These are phyloP conservation scores for Panthera uncia DNA, from an alignment of 2,113 vertebrate species.

Conservation along the genomic window DNA sequence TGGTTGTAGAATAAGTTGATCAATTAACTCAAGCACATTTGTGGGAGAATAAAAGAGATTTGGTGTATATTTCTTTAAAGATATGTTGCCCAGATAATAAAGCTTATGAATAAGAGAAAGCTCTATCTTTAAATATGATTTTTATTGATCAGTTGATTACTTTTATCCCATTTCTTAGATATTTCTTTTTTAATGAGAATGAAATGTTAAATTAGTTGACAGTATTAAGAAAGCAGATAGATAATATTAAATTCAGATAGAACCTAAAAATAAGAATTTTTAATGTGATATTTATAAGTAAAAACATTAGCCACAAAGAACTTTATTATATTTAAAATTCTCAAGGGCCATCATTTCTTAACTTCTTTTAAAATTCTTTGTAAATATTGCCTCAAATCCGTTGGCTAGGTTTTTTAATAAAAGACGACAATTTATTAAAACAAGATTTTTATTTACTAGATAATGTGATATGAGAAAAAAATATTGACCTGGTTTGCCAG, in stretches of 20 bases:
- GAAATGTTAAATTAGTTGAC: conserved; percentile 14
- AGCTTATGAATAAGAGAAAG: background rate
- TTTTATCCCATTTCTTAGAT: background rate
- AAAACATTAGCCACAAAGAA: background rate
- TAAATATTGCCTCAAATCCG: background rate
- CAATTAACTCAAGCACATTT: background rate
- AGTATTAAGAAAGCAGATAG: background rate
- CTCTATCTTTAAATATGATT: background rate
- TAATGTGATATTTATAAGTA: background rate
- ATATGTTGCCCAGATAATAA: background rate
- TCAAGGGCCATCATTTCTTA: conserved; percentile 17
- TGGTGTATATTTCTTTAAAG: background rate
- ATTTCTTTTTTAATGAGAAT: background rate
- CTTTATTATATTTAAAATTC: conserved; percentile 22
- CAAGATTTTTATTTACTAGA: background rate
- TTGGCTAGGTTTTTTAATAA: background rate
- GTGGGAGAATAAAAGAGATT: background rate
- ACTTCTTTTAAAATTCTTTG: background rate
- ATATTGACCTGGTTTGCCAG: background rate
- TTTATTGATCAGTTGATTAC: background rate
- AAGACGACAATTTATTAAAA: background rate
- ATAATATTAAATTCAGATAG: conserved; percentile 1
- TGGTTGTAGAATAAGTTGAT: conserved; percentile 8
- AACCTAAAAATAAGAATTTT: background rate
- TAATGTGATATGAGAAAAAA: background rate